phyloP scores from a whole-genome alignment of 2,113 vertebrate genomes.

The Lasiurus cinereus region DNA sequence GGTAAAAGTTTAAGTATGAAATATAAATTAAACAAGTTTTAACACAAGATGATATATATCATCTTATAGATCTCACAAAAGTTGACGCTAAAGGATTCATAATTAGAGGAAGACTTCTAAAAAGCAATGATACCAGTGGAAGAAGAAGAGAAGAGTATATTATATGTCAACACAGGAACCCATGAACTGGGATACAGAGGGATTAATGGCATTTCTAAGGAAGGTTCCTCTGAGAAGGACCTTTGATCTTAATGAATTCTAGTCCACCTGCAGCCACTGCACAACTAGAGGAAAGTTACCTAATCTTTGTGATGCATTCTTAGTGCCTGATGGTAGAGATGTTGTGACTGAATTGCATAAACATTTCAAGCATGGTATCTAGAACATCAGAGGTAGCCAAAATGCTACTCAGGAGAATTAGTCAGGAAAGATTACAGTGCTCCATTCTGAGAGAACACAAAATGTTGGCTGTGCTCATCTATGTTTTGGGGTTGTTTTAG shows the following conservation, averaged over 20 bases:
- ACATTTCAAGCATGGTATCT: rapidly evolving
- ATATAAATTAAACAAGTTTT: not conserved
- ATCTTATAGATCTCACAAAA: not conserved
- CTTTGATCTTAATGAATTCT: not conserved
- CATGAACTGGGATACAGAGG: rapidly evolving
- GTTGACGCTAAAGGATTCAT: not conserved
- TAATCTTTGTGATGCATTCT: too few relatives aligned
- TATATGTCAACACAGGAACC: rapidly evolving
- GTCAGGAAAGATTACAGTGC: not conserved
- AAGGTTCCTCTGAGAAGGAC: not conserved
- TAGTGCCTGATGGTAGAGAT: rapidly evolving
- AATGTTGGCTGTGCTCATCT: rapidly evolving
- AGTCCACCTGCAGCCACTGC: not conserved
- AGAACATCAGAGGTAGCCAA: rapidly evolving
- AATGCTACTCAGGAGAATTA: rapidly evolving
- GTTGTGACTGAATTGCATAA: rapidly evolving
- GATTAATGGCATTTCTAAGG: too few relatives aligned
- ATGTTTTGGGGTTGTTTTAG: rapidly evolving
- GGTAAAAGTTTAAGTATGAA: not conserved
- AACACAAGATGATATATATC: not conserved
- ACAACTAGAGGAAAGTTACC: not conserved
- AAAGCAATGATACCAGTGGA: not conserved
- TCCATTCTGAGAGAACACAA: too few relatives aligned
- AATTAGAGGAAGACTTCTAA: not conserved
- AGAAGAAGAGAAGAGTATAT: not conserved